These are phyloP conservation scores for Nesometra sesokonis DNA, from an alignment of 35 echinoderm and acorn worm genomes.

Conservation along the genomic window DNA sequence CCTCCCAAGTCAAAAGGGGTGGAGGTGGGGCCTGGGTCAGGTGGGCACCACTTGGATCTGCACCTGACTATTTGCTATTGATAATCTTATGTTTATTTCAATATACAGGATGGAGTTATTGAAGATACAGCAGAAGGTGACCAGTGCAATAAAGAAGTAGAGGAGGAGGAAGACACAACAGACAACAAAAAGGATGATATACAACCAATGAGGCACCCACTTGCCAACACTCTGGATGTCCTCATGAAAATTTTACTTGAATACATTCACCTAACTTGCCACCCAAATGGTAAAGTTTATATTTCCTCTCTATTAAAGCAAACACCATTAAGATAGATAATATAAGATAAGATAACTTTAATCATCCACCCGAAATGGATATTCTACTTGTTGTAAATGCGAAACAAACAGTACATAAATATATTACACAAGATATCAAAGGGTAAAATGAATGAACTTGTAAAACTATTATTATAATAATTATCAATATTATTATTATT, in stretches of 20 bases:
- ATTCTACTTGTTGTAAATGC: no score
- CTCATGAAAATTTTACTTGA: background rate
- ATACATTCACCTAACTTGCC: background rate
- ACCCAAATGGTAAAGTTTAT: slow-evolving; percentile 10
- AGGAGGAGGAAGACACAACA: background rate
- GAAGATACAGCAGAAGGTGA: background rate
- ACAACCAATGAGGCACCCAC: background rate
- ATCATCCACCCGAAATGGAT: no score
- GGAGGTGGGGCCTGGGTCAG: no score
- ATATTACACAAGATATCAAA: no score
- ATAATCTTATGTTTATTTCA: background rate
- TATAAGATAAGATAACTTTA: no score
- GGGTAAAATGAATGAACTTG: no score
- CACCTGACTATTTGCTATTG: background rate
- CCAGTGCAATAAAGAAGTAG: background rate
- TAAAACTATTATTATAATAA: no score
- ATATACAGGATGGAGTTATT: background rate
- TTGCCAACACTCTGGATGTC: slow-evolving; percentile 3
- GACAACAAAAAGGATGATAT: background rate
- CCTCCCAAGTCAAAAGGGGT: background rate
- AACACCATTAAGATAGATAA: background rate
- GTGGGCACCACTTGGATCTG: no score
- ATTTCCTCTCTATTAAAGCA: background rate
- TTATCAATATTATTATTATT: no score
- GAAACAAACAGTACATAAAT: no score